These are phyloP conservation scores for Lapara coniferarum DNA, from an alignment of 2,888 invertebrate genomes.

Conservation along the genomic window DNA sequence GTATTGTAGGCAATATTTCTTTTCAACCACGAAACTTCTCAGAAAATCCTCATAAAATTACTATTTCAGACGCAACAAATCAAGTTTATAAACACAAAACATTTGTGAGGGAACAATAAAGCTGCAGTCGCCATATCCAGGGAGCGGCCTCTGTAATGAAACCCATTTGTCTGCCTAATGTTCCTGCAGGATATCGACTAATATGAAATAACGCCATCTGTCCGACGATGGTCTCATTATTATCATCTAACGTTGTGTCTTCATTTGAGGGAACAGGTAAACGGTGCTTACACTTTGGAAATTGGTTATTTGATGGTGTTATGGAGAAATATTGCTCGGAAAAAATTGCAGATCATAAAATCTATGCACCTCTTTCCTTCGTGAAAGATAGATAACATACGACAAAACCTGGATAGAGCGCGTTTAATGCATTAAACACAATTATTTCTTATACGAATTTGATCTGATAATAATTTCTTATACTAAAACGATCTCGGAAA, in stretches of 20 bases:
- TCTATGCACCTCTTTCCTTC: too few relatives aligned
- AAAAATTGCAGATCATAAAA: too few relatives aligned
- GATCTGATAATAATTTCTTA: too few relatives aligned
- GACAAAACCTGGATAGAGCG: too few relatives aligned
- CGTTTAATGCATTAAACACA: too few relatives aligned
- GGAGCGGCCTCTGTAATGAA: constrained; percentile 63
- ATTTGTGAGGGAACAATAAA: constrained; percentile 27
- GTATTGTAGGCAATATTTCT: not conserved
- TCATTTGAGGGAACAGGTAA: constrained; percentile 61
- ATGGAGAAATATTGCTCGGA: too few relatives aligned
- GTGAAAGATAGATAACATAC: too few relatives aligned
- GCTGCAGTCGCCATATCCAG: constrained; percentile 33
- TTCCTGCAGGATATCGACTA: constrained; percentile 69
- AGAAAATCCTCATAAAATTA: constrained; percentile 18
- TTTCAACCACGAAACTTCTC: not conserved
- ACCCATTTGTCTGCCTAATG: constrained; percentile 73
- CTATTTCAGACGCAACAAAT: constrained; percentile 25
- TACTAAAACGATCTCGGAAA: too few relatives aligned
- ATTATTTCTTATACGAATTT: too few relatives aligned
- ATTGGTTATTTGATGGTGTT: not conserved
- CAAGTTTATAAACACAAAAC: constrained; percentile 29
- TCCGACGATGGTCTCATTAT: constrained; percentile 61
- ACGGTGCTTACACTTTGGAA: not conserved
- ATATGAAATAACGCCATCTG: constrained; percentile 73
- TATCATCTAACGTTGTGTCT: constrained; percentile 61